A percentile compares a stretch with the other conserved stretches of the same genome.
Conservation (phyloP, 2,113 vertebrate species). For the Nibea coibor region DNA sequence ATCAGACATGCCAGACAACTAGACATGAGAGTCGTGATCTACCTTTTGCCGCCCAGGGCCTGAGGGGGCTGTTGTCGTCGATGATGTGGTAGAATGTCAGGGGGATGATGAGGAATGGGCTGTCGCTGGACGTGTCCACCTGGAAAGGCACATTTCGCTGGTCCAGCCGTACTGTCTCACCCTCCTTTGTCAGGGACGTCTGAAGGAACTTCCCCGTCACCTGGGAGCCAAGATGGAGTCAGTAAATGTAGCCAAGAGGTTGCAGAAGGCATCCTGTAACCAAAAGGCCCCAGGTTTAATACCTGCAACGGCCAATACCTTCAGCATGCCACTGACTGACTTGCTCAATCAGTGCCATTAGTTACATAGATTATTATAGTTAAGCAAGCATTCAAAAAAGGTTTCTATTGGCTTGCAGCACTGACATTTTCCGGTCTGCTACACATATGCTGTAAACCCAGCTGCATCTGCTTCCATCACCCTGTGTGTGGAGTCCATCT, state of each 20-base stretch:
- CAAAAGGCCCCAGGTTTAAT: conserved; percentile 61
- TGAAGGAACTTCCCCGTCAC: conserved; percentile 96
- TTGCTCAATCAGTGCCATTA: not conserved
- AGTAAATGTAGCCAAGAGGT: conserved; percentile 54
- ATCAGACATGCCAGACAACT: not conserved
- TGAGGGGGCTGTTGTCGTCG: conserved; percentile 91
- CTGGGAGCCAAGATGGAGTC: conserved; percentile 72
- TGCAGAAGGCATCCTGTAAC: conserved; percentile 63
- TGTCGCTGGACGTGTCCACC: conserved; percentile 95
- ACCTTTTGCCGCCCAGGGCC: conserved; percentile 86
- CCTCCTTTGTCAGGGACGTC: conserved; percentile 93
- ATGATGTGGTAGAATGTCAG: conserved; percentile 97
- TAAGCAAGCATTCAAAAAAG: not conserved
- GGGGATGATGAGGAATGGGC: conserved; percentile 97
- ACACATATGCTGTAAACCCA: not conserved
- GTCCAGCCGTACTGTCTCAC: conserved; percentile 92
- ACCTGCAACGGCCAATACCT: conserved; percentile 41
- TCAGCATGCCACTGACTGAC: not conserved
- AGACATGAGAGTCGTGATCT: not conserved
- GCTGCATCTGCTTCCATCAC: too few relatives aligned
- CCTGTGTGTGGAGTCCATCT: too few relatives aligned
- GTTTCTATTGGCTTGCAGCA: not conserved
- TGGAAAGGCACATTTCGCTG: conserved; percentile 96
- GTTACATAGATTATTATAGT: not conserved
- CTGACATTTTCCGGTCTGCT: not conserved